Evolutionary conservation across 2,797 vertebrate genomes (phyloP).

Genomic region (Loris lydekkerianus): DNA sequence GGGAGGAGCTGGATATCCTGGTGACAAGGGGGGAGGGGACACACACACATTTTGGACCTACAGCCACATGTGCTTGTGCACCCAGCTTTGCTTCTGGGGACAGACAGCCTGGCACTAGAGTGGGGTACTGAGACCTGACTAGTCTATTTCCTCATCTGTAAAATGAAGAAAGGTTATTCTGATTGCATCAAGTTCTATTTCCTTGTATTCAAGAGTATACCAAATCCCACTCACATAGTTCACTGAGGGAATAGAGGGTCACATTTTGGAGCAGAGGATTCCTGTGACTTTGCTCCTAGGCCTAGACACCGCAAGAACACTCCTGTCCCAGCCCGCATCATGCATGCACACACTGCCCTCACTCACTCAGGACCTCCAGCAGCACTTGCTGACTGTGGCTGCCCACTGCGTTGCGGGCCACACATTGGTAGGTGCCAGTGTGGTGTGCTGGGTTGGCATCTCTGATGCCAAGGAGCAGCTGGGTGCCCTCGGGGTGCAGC

Average conservation of each 20-base stretch:
- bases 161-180: not conserved
- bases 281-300: not conserved
- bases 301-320: too few relatives aligned
- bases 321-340: not conserved
- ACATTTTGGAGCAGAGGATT: not conserved
- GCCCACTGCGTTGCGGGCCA: slow-evolving; percentile 93
- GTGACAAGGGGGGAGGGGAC: rapidly evolving
- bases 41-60: not conserved
- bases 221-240: rapidly evolving
- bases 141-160: not conserved
- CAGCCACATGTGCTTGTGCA: rapidly evolving
- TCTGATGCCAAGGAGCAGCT: slow-evolving; percentile 91
- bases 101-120: not conserved
- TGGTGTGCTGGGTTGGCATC: slow-evolving; percentile 90
- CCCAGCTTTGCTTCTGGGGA: too few relatives aligned
- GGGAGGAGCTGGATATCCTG: slow-evolving; percentile 94
- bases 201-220: rapidly evolving
- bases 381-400: slow-evolving; percentile 90
- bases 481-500: slow-evolving; percentile 89
- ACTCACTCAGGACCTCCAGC: slow-evolving; percentile 93
- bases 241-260: not conserved
- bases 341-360: rapidly evolving
- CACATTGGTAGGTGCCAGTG: slow-evolving; percentile 92
- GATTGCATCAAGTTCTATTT: not conserved
- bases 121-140: not conserved